phyloP scores from a whole-genome alignment of 2,888 invertebrate species.

The Heliconius aoede region DNA sequence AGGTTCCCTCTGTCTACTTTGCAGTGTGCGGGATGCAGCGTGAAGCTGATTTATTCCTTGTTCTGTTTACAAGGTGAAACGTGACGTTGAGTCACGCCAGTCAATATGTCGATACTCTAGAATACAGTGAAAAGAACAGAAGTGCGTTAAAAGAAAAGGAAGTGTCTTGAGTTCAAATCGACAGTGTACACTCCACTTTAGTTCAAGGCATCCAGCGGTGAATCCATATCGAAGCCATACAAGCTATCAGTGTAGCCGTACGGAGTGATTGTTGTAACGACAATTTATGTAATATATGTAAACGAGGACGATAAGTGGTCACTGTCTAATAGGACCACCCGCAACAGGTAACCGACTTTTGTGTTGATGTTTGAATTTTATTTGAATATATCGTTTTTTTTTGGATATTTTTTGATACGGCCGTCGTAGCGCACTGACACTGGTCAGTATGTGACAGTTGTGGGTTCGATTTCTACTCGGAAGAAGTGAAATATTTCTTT shows the following conservation, averaged over 20 bases:
- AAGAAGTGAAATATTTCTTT: no score
- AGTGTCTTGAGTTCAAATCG: not conserved
- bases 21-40: no score
- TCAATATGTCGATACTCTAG: not conserved
- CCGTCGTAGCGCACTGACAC: no score
- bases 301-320: conserved; percentile 70
- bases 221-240: conserved; percentile 56
- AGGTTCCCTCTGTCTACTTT: no score
- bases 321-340: conserved; percentile 75
- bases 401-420: not conserved
- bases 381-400: conserved; percentile 32
- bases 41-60: no score
- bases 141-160: no score
- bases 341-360: conserved; percentile 27
- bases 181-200: not conserved
- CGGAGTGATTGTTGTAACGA: conserved; percentile 79
- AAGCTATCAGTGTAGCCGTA: conserved; percentile 66
- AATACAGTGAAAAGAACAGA: no score
- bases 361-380: conserved; percentile 33
- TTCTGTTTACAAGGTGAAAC: not conserved
- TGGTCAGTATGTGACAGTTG: no score
- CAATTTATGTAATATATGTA: conserved; percentile 81
- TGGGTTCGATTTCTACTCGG: no score
- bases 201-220: conserved; percentile 66
- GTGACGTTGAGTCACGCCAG: not conserved